phyloP scores from a whole-genome alignment of 2,888 invertebrate genomes.

The Schrankia costaestrigalis region DNA sequence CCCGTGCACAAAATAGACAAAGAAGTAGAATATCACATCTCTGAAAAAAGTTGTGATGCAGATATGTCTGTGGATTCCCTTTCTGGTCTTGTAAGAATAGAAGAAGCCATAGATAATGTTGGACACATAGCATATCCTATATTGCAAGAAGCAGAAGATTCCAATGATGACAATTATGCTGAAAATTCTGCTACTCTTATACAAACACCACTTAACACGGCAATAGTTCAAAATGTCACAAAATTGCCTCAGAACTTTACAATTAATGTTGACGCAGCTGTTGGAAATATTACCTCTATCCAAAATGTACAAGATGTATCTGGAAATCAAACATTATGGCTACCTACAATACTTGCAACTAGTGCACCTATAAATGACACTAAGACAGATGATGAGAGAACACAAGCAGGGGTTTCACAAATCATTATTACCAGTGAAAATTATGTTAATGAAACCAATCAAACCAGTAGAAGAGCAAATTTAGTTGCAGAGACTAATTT shows the following conservation, averaged over 20 bases:
- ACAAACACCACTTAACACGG: constrained; percentile 66
- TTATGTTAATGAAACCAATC: constrained; percentile 61
- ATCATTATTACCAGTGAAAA: constrained; percentile 74
- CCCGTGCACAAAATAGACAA: constrained; percentile 62
- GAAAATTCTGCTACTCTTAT: constrained; percentile 67
- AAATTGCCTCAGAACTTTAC: constrained; percentile 75
- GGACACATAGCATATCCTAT: constrained; percentile 67
- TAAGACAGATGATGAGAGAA: constrained; percentile 62
- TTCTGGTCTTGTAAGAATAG: constrained; percentile 67
- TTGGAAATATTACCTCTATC: constrained; percentile 70
- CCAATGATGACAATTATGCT: constrained; percentile 63
- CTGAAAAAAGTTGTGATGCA: constrained; percentile 59
- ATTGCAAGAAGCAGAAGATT: constrained; percentile 66
- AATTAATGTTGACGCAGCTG: constrained; percentile 72
- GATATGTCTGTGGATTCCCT: constrained; percentile 70
- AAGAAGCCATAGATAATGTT: constrained; percentile 65
- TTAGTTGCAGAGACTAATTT: constrained; percentile 69
- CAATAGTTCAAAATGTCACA: constrained; percentile 73
- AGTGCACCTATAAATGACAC: constrained; percentile 54
- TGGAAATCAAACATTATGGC: constrained; percentile 69
- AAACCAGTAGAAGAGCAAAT: constrained; percentile 57
- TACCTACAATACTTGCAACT: constrained; percentile 71
- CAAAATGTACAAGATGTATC: constrained; percentile 74
- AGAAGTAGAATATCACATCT: constrained; percentile 68
- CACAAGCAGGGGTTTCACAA: constrained; percentile 66